Percentiles rank a stretch among this genome's conserved stretches.
phyloP scores from a whole-genome alignment of 2,797 vertebrate genomes.

The Todus mexicanus region DNA sequence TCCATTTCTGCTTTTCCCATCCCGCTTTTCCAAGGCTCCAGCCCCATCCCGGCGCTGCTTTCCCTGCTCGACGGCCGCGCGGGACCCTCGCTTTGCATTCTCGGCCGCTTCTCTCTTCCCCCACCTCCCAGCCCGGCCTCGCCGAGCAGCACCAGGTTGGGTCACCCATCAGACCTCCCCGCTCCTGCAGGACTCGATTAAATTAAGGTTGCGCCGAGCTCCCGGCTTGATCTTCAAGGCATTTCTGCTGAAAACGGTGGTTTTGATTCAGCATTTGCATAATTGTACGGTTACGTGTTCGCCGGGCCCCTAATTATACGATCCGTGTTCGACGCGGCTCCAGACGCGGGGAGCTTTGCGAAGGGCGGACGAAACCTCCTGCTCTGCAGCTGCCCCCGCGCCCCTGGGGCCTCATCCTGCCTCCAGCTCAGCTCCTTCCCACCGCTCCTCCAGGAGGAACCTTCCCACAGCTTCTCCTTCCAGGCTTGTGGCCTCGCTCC shows the following conservation, averaged over 20 bases:
- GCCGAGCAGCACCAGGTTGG: neutral
- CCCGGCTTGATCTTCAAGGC: constrained; percentile 30
- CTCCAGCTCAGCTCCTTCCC: neutral
- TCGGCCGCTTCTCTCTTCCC: neutral
- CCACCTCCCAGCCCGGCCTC: neutral
- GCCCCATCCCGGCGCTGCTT: no score
- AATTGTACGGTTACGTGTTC: constrained; percentile 18
- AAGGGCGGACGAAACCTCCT: neutral
- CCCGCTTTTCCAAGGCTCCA: no score
- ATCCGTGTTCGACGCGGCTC: neutral
- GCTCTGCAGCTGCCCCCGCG: neutral
- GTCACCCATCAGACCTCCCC: constrained; percentile 25
- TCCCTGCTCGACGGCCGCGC: no score
- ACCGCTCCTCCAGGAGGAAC: neutral
- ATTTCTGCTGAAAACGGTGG: constrained; percentile 59
- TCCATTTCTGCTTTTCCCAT: neutral
- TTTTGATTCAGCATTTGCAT: constrained; percentile 54
- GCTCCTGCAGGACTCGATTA: constrained; percentile 41
- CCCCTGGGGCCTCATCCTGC: neutral
- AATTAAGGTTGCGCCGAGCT: constrained; percentile 40
- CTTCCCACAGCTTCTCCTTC: neutral
- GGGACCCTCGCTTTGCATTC: neutral
- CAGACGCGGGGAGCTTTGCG: neutral
- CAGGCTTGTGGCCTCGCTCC: neutral
- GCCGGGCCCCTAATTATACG: neutral